These are phyloP conservation scores for Archips xylosteana DNA, from an alignment of 2,888 invertebrate species.

Conservation along the genomic window DNA sequence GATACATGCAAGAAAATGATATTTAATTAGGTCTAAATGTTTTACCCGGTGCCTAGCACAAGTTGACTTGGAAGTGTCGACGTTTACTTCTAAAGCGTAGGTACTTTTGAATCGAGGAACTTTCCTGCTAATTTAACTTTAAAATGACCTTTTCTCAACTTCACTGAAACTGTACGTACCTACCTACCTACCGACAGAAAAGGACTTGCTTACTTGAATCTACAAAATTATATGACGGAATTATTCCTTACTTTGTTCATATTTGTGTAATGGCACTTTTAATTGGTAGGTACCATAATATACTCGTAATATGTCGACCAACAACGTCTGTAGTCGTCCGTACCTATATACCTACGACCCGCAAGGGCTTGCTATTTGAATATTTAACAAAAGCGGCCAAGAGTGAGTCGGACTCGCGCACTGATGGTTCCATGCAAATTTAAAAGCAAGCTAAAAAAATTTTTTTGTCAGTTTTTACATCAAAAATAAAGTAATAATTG, in stretches of 20 bases:
- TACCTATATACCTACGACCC: no score
- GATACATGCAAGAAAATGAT: neutral
- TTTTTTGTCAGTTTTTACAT: no score
- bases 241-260: neutral
- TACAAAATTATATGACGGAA: neutral
- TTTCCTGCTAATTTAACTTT: slow-evolving; percentile 76
- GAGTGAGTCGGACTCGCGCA: no score
- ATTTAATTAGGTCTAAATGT: neutral
- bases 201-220: slow-evolving; percentile 16
- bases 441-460: no score
- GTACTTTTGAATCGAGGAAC: slow-evolving; percentile 62
- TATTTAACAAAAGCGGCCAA: no score
- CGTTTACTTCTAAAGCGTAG: slow-evolving; percentile 39
- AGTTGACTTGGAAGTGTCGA: slow-evolving; percentile 13
- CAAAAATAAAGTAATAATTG: no score
- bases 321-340: no score
- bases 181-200: slow-evolving; percentile 2
- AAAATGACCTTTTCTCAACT: slow-evolving; percentile 67
- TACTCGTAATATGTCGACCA: no score
- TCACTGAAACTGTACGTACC: slow-evolving; percentile 40
- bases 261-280: no score
- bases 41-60: neutral
- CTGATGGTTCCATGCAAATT: no score
- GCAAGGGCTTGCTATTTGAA: no score
- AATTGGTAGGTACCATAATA: no score